Percentiles rank a stretch among this genome's conserved stretches.
Conservation (phyloP, 2,888 invertebrate species). For the Apocheima hispidaria region DNA sequence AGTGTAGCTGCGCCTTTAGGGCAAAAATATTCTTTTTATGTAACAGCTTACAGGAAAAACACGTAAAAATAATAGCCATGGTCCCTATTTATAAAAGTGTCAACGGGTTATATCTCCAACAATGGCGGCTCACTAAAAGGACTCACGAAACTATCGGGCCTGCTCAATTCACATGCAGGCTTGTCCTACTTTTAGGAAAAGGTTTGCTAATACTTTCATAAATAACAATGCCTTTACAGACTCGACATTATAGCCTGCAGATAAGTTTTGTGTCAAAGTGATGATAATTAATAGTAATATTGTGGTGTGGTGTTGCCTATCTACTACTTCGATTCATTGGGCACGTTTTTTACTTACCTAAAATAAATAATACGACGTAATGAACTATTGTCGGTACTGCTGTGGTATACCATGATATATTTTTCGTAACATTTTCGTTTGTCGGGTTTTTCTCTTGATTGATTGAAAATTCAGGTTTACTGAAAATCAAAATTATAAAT, state of each 20-base stretch:
- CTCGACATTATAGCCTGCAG: slow-evolving; percentile 3
- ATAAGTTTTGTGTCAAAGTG: neutral
- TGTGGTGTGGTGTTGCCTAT: no score
- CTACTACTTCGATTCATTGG: neutral
- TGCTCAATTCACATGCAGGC: no score
- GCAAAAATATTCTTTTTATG: slow-evolving; percentile 27
- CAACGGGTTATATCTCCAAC: slow-evolving; percentile 37
- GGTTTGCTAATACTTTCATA: slow-evolving; percentile 14
- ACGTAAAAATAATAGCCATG: slow-evolving; percentile 33
- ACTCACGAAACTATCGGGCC: slow-evolving; percentile 31
- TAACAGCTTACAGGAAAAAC: slow-evolving; percentile 33
- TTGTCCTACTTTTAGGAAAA: slow-evolving; percentile 25
- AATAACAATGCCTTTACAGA: slow-evolving; percentile 10
- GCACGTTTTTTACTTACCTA: slow-evolving; percentile 53
- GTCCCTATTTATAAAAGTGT: slow-evolving; percentile 34
- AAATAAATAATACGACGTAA: slow-evolving; percentile 50
- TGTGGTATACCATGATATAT: slow-evolving; percentile 44
- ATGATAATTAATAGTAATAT: no score
- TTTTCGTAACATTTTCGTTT: slow-evolving; percentile 39
- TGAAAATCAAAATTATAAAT: slow-evolving; percentile 14
- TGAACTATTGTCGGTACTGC: slow-evolving; percentile 47
- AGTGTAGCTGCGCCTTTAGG: slow-evolving; percentile 27
- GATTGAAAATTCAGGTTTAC: slow-evolving; percentile 11
- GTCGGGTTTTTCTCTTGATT: slow-evolving; percentile 22
- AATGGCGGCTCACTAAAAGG: slow-evolving; percentile 23